Conservation (phyloP, 1,140 invertebrate species). For the Drosophila albomicans region DNA sequence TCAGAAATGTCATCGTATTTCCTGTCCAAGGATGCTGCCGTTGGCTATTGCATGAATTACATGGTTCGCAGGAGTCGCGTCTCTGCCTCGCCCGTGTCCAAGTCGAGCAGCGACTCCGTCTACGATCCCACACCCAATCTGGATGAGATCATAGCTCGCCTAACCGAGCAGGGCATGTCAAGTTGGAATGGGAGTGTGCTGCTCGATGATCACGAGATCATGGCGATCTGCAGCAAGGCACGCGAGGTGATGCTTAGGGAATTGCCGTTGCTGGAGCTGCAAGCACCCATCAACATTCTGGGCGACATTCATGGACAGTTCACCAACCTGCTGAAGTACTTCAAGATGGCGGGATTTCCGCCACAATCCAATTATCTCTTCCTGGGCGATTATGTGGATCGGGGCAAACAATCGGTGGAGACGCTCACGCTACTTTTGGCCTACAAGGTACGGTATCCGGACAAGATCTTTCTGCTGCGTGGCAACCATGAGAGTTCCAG, state of each 20-base stretch:
- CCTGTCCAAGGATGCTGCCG: constrained; percentile 1
- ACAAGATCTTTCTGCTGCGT: constrained; percentile 92
- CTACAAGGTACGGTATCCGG: constrained; percentile 97
- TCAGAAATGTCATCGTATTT: background rate
- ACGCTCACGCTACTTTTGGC: constrained; percentile 96
- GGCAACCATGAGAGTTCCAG: constrained; percentile 94
- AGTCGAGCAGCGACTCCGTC: background rate
- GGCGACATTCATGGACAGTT: constrained; percentile 99
- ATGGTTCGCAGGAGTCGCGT: background rate
- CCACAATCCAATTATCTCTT: constrained; percentile 99
- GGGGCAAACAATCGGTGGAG: constrained; percentile 94
- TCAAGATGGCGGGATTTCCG: constrained; percentile 99
- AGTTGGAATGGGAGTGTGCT: constrained; percentile 87
- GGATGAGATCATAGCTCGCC: constrained; percentile 49
- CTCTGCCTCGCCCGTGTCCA: no score
- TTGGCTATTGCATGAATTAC: constrained; percentile 26
- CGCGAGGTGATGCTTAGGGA: constrained; percentile 99
- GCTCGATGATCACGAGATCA: constrained; percentile 97
- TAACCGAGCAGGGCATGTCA: constrained; percentile 3
- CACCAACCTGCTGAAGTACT: constrained; percentile 97
- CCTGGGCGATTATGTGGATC: constrained; percentile 94
- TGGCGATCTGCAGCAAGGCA: constrained; percentile 96
- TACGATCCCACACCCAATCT: constrained; percentile 13
- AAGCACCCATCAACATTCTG: constrained; percentile 99
- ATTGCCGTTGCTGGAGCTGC: constrained; percentile 97